Conservation (phyloP, 2,113 vertebrate genomes). For the Dasyornis broadbenti region DNA sequence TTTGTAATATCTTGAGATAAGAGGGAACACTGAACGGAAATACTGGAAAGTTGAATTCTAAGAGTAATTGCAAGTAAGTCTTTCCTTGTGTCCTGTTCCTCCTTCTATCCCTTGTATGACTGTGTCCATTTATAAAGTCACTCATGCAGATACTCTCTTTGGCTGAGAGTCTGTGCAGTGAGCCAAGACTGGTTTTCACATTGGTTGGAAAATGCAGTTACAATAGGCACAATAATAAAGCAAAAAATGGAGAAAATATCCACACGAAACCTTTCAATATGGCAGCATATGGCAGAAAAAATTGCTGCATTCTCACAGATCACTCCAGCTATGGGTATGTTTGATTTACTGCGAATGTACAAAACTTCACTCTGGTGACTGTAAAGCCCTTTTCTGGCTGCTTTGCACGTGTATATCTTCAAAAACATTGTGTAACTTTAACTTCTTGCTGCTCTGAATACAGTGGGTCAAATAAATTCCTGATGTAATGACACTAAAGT, state of each 20-base stretch:
- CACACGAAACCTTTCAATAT: neutral
- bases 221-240: neutral
- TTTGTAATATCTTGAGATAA: neutral
- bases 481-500: neutral
- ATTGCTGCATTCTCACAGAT: neutral
- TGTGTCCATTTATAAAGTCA: neutral
- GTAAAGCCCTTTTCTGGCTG: neutral
- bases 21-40: neutral
- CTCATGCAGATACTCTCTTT: neutral
- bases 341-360: neutral
- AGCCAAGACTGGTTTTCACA: neutral
- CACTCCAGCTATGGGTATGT: neutral
- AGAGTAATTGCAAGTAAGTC: neutral
- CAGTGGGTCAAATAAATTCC: neutral
- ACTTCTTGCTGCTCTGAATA: neutral
- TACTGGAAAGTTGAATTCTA: neutral
- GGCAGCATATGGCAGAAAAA: neutral
- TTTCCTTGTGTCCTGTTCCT: neutral
- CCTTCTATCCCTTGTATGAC: neutral
- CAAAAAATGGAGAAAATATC: neutral
- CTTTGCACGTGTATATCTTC: neutral
- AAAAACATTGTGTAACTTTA: neutral
- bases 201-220: neutral
- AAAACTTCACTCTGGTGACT: neutral
- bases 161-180: neutral